Evolutionary conservation across 2,888 invertebrate genomes (phyloP), one percentile per base, ranked within the genome.

Genomic region (Eupeodes latifasciatus): DNA sequence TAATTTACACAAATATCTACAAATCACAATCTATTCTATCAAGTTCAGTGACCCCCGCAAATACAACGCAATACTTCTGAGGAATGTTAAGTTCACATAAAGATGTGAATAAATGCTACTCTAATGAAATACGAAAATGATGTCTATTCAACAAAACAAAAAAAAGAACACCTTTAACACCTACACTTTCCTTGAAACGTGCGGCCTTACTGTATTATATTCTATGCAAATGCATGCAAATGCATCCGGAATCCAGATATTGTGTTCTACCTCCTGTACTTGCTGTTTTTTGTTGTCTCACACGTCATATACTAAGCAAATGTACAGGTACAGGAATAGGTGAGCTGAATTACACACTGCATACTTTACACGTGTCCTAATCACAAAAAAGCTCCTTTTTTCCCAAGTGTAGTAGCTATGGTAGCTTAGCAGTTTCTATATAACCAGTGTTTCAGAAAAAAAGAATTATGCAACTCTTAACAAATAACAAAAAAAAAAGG

Each of bases 71-170:
- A 44, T 19, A 44, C 44, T 4, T 19, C 14, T 12, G 3, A 11
- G 19, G 40, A 57, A 57, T 53, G 47, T 61, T 83, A 79, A 75
- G 79, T 67, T 82, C 71, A 71, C 79, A 79, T 71, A 61, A 86
- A 83, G 71, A 64, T 55, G 16, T 11, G 71, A 71, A 75, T 79
- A 79, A 82, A 79, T 66, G 66, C 51, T 53, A 64, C 75, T 86
- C 75, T 86, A 87, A 84, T 81, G 76, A 84, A 87, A 81, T 61
- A 74, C 62, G 80, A 84, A 84, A 87, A 87, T 84, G 87, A 87
- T 62, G 80, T 77, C 84, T 87, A 87, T 87, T 80, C 84, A 87
- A 61, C 66, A 51, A 55, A 49, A 61, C 61, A 11, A 76, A 69
- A 27, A 27, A 82, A 82, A 87, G 83, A 55, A 14, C 64, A 40